Percentiles rank a stretch among this genome's conserved stretches.
phyloP scores from a whole-genome alignment of 1,140 invertebrate species.

The Neodiprion lecontei region DNA sequence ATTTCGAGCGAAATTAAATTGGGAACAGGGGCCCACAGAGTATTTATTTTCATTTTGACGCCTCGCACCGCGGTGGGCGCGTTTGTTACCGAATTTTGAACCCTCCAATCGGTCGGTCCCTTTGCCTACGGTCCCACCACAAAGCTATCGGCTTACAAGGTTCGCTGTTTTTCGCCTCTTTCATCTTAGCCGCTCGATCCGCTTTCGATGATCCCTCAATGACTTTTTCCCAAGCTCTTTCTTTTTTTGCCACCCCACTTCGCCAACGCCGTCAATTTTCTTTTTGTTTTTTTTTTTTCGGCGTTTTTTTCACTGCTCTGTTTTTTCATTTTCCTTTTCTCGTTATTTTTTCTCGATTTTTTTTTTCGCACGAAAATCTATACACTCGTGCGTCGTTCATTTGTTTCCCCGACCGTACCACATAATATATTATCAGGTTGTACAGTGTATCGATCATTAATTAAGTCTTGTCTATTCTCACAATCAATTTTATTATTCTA shows the following conservation, averaged over 20 bases:
- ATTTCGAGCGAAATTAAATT: no score
- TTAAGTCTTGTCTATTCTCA: no score
- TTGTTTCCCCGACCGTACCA: no score
- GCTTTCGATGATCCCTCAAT: background rate
- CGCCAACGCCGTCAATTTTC: background rate
- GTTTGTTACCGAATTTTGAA: background rate
- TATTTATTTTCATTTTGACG: no score
- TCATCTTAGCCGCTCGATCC: background rate
- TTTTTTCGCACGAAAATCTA: no score
- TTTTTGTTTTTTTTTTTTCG: background rate
- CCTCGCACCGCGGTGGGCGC: background rate
- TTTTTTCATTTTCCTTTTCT: background rate
- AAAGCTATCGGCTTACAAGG: conserved; percentile 2
- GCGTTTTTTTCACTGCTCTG: background rate
- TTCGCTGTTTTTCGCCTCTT: background rate
- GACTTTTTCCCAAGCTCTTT: background rate
- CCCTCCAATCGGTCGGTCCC: background rate
- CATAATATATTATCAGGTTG: no score
- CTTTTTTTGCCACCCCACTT: no score
- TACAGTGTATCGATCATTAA: no score
- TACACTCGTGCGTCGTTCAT: no score
- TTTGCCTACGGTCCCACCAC: background rate
- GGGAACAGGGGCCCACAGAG: no score
- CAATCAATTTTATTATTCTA: no score
- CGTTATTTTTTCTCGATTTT: no score